Evolutionary conservation across 1,140 invertebrate genomes (phyloP).

Genomic region (Procambarus clarkii): DNA sequence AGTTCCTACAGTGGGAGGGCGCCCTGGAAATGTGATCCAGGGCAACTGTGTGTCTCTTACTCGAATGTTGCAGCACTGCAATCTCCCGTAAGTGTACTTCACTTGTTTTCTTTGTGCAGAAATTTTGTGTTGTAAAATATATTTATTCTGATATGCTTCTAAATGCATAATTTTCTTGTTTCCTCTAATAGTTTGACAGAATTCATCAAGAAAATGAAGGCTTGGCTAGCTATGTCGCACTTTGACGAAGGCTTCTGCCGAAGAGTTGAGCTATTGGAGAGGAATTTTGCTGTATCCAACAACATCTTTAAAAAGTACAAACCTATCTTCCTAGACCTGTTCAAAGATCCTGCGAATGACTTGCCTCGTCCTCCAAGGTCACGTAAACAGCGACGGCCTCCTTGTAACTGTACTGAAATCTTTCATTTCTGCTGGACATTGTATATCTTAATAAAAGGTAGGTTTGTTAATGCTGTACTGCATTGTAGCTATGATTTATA

Average conservation of each 20-base stretch:
- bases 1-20: slow-evolving; percentile 86
- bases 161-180: slow-evolving; percentile 17
- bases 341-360: slow-evolving; percentile 82
- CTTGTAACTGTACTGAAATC: slow-evolving; percentile 71
- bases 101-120: background rate
- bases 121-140: background rate
- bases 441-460: slow-evolving; percentile 72
- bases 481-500: too few species aligned
- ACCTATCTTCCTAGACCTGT: slow-evolving; percentile 90
- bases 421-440: slow-evolving; percentile 71
- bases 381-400: slow-evolving; percentile 82
- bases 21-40: slow-evolving; percentile 82
- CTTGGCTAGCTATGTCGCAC: slow-evolving; percentile 96
- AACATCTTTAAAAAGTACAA: slow-evolving; percentile 96
- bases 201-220: slow-evolving; percentile 96
- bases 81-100: slow-evolving; percentile 84
- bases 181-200: slow-evolving; percentile 86
- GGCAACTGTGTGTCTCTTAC: slow-evolving; percentile 96
- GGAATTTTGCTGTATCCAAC: slow-evolving; percentile 95
- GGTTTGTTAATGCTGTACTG: background rate
- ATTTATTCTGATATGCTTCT: background rate
- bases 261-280: slow-evolving; percentile 90
- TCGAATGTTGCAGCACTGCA: slow-evolving; percentile 89
- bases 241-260: slow-evolving; percentile 89
- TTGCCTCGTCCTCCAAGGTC: slow-evolving; percentile 80